Evolutionary conservation across 2,113 vertebrate species (phyloP).

Genomic region (Siniperca chuatsi): DNA sequence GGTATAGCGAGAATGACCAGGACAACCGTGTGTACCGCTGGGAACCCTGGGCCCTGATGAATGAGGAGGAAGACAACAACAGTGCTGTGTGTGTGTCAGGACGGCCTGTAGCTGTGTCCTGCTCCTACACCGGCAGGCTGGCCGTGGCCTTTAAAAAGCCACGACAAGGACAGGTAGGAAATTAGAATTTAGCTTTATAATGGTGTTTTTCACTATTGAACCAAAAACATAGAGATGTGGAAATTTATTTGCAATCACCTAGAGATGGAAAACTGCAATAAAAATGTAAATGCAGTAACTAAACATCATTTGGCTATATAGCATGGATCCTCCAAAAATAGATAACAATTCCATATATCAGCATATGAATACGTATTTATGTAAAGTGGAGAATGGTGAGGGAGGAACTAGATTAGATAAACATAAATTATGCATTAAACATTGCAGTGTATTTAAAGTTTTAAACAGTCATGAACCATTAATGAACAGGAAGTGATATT

Average conservation of each 20-base stretch:
- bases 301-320: not conserved
- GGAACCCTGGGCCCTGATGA: slow-evolving; percentile 96
- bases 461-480: not conserved
- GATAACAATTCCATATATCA: not conserved
- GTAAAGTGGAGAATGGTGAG: not conserved
- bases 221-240: not conserved
- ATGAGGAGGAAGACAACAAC: slow-evolving; percentile 94
- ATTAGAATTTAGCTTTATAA: not conserved
- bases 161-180: slow-evolving; percentile 76
- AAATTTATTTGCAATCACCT: slow-evolving; percentile 13
- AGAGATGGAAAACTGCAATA: slow-evolving; percentile 5
- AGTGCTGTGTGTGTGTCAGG: slow-evolving; percentile 92
- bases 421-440: not conserved
- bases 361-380: slow-evolving; percentile 17
- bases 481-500: slow-evolving; percentile 5
- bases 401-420: not conserved
- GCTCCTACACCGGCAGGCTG: slow-evolving; percentile 96
- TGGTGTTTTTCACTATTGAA: not conserved
- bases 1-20: slow-evolving; percentile 68
- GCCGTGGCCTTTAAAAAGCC: slow-evolving; percentile 96
- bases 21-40: slow-evolving; percentile 87
- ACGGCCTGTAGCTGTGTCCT: slow-evolving; percentile 96
- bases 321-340: slow-evolving; percentile 3
- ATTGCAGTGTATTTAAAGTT: not conserved
- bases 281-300: slow-evolving; percentile 38